Evolutionary conservation across 35 echinoderm and acorn worm species (phyloP), one percentile per base, ranked within the genome.

Genomic region (Patiria miniata): DNA sequence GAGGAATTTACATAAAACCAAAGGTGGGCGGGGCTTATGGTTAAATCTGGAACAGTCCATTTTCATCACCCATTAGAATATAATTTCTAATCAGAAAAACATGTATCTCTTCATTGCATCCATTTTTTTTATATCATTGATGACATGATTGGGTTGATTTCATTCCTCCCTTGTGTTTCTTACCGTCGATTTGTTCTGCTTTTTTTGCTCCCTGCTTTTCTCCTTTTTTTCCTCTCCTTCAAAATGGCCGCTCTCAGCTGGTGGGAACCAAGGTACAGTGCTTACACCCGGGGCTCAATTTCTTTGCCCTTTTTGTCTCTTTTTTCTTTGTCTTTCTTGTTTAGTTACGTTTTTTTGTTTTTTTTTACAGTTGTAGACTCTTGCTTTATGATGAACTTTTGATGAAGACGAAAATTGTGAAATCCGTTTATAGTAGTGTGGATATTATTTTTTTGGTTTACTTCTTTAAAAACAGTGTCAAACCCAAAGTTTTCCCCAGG

Each of bases 191-290:
- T 50, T 61, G 8, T 81, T 38, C 69, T 87, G 12, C 21, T 9
- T 39, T 86, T 87, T 21, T 37, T 36, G 36, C 40, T 50, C 39
- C 40, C 34, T 51, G 1, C 18, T 79, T 36, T 51, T 39, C 9
- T 37, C 50, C 69, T 39, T 36, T 83, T 77, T 40, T 50, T 47
- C 81, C 61, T 83, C 52, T 82, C 65, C 65, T 36, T 14, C 65
- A 73, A 73, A 83, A 57, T 83, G 51, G 51, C 51, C 33, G 81
- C 57, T 83, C 23, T 17, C 81, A 57, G 81, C 51, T 83, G 81
- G 81, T 83, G 81, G 81, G 36, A 36, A 83, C 57, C 21, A 37
- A 57, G 81, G 40, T 83, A 37, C 51, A 57, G 36, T 55, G 51
- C 51, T n/a, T 9, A 81, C 38, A 19, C n/a, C 39, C 0, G 79